Conservation (phyloP, 1,140 invertebrate genomes). For the Calliphora vicina region DNA sequence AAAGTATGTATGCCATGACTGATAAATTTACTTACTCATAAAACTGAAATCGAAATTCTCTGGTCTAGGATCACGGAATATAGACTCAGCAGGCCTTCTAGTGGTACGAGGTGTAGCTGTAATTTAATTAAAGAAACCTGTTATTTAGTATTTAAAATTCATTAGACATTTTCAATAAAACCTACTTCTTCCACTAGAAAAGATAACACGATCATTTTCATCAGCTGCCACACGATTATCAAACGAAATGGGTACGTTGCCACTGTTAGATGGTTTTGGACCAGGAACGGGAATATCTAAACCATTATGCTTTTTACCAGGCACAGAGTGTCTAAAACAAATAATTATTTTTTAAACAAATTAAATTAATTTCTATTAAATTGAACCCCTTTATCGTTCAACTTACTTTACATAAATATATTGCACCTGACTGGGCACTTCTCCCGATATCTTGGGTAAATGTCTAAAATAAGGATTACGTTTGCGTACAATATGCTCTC, state of each 20-base stretch:
- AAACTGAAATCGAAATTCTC: slow-evolving; percentile 23
- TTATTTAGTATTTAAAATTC: no score
- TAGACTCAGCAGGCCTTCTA: neutral
- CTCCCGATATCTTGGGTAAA: neutral
- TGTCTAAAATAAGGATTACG: slow-evolving; percentile 37
- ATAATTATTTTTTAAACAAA: neutral
- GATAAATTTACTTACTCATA: slow-evolving; percentile 31
- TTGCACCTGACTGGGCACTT: neutral
- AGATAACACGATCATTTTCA: slow-evolving; percentile 33
- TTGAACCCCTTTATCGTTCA: neutral
- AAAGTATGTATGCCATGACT: no score
- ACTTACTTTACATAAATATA: slow-evolving; percentile 37
- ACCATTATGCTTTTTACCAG: slow-evolving; percentile 21
- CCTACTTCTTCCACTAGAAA: neutral
- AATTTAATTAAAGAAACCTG: neutral
- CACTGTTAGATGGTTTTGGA: neutral
- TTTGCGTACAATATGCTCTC: slow-evolving; percentile 25
- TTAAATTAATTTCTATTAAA: neutral
- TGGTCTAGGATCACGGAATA: slow-evolving; percentile 30
- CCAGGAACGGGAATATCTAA: neutral
- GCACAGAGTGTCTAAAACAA: slow-evolving; percentile 27
- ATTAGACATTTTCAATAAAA: neutral
- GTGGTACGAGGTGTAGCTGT: slow-evolving; percentile 24
- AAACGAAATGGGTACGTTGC: neutral
- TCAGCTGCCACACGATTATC: slow-evolving; percentile 10